These are phyloP conservation scores for Orchesella flavescens DNA, from an alignment of 2,888 invertebrate species.

Conservation along the genomic window DNA sequence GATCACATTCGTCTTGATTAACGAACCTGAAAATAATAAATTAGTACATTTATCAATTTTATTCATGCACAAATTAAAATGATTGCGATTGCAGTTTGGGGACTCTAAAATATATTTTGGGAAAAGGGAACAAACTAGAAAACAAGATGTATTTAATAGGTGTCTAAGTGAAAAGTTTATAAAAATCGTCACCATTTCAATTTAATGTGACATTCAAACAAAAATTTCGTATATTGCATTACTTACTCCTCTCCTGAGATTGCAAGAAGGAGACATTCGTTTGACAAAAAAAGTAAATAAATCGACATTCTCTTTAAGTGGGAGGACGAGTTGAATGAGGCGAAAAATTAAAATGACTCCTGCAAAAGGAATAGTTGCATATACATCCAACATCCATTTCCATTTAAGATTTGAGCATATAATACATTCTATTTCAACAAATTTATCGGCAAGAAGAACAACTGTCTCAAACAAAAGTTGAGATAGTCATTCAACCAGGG, in stretches of 20 bases:
- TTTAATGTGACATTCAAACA: not conserved
- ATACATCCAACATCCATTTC: too few species aligned
- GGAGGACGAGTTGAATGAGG: constrained; percentile 57
- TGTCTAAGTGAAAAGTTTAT: not conserved
- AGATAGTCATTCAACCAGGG: constrained; percentile 2
- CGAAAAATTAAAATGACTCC: constrained; percentile 52
- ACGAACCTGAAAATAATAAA: constrained; percentile 61
- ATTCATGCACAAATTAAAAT: constrained; percentile 53
- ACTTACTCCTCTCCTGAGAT: not conserved
- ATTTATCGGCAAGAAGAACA: not conserved
- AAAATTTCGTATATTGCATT: not conserved
- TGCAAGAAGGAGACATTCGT: not conserved
- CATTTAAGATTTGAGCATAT: not conserved
- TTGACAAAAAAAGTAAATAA: constrained; percentile 35
- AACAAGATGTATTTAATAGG: too few species aligned
- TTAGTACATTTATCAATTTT: constrained; percentile 56
- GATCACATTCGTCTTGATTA: constrained; percentile 58
- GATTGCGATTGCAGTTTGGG: not conserved
- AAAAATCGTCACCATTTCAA: constrained; percentile 1
- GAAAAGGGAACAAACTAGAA: not conserved
- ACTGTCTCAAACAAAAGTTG: constrained; percentile 15
- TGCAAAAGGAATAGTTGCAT: not conserved
- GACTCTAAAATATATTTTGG: not conserved
- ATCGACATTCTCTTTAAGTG: constrained; percentile 43
- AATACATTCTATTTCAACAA: not conserved